These are phyloP conservation scores for Anastrepha ludens DNA, from an alignment of 1,140 invertebrate genomes.

Conservation along the genomic window DNA sequence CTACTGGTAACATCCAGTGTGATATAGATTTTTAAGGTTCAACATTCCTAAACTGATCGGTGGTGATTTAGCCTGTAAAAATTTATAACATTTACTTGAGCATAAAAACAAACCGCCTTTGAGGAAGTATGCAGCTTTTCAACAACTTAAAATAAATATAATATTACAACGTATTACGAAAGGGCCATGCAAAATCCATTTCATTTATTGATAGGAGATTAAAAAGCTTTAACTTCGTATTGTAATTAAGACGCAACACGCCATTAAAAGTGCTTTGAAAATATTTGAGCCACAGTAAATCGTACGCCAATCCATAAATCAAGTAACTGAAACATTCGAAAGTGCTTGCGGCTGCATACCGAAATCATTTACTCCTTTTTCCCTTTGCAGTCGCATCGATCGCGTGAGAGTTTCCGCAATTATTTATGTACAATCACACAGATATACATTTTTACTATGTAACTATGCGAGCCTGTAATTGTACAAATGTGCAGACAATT, in stretches of 20 bases:
- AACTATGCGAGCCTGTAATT: background rate
- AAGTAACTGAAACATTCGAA: background rate
- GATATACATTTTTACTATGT: background rate
- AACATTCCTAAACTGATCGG: too few species aligned
- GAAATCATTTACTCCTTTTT: background rate
- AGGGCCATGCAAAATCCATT: background rate
- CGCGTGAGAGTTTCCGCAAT: slow-evolving; percentile 46
- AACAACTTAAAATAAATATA: too few species aligned
- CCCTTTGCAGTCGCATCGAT: background rate
- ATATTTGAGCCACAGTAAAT: background rate
- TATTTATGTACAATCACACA: background rate
- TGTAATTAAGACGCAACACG: too few species aligned
- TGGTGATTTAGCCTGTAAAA: too few species aligned
- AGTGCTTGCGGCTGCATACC: background rate
- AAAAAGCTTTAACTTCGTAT: too few species aligned
- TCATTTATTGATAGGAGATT: background rate
- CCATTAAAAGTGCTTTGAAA: background rate
- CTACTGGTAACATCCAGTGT: too few species aligned
- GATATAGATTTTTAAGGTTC: too few species aligned
- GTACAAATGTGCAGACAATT: background rate
- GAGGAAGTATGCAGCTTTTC: too few species aligned
- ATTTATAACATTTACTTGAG: too few species aligned
- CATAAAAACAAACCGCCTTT: too few species aligned
- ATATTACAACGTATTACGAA: background rate
- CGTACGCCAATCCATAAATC: background rate